These are phyloP conservation scores for Poeciliopsis gracilis DNA, from an alignment of 2,797 vertebrate species.

Conservation along the genomic window DNA sequence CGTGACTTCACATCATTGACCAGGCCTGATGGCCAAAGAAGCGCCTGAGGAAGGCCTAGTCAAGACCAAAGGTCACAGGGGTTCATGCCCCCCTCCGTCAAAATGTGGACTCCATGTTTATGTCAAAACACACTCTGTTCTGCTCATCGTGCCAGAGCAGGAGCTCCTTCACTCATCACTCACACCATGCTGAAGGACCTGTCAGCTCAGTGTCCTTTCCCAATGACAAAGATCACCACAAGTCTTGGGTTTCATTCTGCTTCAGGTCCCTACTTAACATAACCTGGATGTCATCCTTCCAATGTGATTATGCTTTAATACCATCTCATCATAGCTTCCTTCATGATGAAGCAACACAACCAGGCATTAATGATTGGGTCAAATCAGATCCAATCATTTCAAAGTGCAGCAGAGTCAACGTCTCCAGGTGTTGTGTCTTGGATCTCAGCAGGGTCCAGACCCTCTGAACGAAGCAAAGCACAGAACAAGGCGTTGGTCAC, in stretches of 20 bases:
- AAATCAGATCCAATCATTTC: too few species aligned
- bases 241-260: conserved; percentile 55
- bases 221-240: conserved; percentile 37
- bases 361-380: too few species aligned
- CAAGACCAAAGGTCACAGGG: conserved; percentile 37
- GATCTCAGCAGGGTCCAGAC: too few species aligned
- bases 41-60: neutral
- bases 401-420: too few species aligned
- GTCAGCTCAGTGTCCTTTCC: conserved; percentile 36
- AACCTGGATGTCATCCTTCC: neutral
- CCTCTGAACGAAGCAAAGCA: too few species aligned
- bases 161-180: conserved; percentile 46
- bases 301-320: too few species aligned
- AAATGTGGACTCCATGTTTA: conserved; percentile 47
- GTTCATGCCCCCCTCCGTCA: conserved; percentile 39
- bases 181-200: conserved; percentile 43
- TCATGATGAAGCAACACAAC: too few species aligned
- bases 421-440: too few species aligned
- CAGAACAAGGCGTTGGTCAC: too few species aligned
- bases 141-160: conserved; percentile 31
- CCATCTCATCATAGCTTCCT: too few species aligned
- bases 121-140: conserved; percentile 49
- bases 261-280: conserved; percentile 33
- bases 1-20: neutral
- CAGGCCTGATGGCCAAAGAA: neutral